Conservation (phyloP, 2,888 invertebrate species). For the Amphipyra berbera region DNA sequence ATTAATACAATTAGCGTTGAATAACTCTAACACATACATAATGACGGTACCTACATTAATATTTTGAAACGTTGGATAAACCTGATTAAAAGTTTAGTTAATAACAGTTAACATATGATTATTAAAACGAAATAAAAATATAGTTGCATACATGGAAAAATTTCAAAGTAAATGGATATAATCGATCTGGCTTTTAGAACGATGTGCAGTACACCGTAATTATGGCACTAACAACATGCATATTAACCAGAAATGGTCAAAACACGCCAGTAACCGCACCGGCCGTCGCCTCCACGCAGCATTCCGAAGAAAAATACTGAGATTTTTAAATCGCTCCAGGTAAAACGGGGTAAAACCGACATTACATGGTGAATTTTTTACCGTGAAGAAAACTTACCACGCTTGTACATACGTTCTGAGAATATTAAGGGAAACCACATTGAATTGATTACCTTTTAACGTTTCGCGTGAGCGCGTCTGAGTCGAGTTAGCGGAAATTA, state of each 20-base stretch:
- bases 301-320: conserved; percentile 71
- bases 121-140: conserved; percentile 9
- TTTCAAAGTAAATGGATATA: conserved; percentile 65
- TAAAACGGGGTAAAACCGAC: conserved; percentile 55
- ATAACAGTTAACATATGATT: conserved; percentile 16
- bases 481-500: conserved; percentile 46
- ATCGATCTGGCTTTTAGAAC: conserved; percentile 73
- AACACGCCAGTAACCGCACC: conserved; percentile 69
- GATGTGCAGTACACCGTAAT: conserved; percentile 71
- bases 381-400: conserved; percentile 57
- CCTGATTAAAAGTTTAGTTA: no score
- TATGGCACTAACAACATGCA: conserved; percentile 75
- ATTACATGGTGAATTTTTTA: conserved; percentile 55
- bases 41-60: no score
- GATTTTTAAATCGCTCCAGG: conserved; percentile 61
- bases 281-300: conserved; percentile 62
- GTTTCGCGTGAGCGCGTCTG: conserved; percentile 60
- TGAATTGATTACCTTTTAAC: conserved; percentile 66
- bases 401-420: conserved; percentile 59
- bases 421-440: conserved; percentile 66
- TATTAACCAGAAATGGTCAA: conserved; percentile 76
- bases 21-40: no score
- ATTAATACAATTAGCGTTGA: no score
- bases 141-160: conserved; percentile 21
- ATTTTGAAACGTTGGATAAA: conserved; percentile 3